A percentile compares a stretch with the other conserved stretches of the same genome.
Conservation (phyloP, 2,113 vertebrate species). For the Heloderma charlesbogerti region DNA sequence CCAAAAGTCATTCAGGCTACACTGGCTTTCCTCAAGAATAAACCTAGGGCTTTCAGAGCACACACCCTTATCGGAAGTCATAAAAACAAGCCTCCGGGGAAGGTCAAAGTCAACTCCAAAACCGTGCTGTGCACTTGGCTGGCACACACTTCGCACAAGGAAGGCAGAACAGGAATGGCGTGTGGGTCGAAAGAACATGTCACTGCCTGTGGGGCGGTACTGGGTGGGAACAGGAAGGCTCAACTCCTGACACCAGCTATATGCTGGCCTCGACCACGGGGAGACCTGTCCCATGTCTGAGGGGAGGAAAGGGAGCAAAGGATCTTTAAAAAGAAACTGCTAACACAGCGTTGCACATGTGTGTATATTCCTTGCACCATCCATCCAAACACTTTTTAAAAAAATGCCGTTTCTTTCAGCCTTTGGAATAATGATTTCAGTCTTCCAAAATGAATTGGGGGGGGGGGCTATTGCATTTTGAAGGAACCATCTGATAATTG, state of each 20-base stretch:
- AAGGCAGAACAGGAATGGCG: constrained; percentile 26
- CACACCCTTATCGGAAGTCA: constrained; percentile 17
- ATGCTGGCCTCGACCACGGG: neutral
- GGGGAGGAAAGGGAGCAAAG: neutral
- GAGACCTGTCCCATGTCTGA: neutral
- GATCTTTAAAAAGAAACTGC: neutral
- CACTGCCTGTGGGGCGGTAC: neutral
- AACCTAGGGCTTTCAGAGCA: neutral
- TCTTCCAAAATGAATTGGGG: neutral
- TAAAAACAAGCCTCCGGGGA: neutral
- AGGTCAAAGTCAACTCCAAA: neutral
- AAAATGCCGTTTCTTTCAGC: constrained; percentile 62
- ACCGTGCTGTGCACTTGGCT: neutral
- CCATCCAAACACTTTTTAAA: neutral
- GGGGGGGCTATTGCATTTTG: constrained; percentile 6
- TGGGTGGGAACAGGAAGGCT: neutral
- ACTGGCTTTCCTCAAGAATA: constrained; percentile 7
- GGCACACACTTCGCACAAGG: accelerated
- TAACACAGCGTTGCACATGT: neutral
- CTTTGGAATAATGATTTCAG: constrained; percentile 48
- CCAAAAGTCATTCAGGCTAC: neutral
- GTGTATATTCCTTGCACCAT: no score
- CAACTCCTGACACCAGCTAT: no score
- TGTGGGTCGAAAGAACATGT: accelerated
- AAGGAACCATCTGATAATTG: constrained; percentile 82